Evolutionary conservation across 2,113 vertebrate genomes (phyloP).

Genomic region (Petaurus breviceps): DNA sequence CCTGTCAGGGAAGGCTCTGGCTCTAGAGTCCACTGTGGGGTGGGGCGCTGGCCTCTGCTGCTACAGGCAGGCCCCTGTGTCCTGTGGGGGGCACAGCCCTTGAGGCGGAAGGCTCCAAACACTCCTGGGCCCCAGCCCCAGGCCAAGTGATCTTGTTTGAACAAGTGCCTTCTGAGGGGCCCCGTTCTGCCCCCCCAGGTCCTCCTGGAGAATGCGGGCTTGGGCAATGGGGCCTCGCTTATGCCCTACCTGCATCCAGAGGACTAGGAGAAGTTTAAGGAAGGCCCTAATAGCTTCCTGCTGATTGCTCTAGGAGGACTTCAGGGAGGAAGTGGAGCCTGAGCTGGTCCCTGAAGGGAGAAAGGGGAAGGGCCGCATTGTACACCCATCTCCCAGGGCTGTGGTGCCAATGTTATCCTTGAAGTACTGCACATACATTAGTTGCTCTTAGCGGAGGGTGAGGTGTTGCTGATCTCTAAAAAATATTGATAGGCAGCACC

Average conservation of each 20-base stretch:
- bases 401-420: not conserved
- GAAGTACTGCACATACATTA: not conserved
- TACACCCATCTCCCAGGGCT: too few relatives aligned
- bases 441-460: too few relatives aligned
- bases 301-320: not conserved
- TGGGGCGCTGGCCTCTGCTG: not conserved
- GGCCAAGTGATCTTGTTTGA: not conserved
- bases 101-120: too few relatives aligned
- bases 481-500: too few relatives aligned
- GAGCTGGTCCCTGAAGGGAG: not conserved
- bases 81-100: too few relatives aligned
- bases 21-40: too few relatives aligned
- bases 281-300: too few relatives aligned
- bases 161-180: not conserved
- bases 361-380: fast-evolving
- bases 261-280: not conserved
- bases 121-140: too few relatives aligned
- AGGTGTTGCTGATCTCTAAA: too few relatives aligned
- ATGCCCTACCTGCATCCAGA: too few relatives aligned
- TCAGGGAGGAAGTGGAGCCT: fast-evolving
- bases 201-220: not conserved
- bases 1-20: too few relatives aligned
- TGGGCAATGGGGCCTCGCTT: too few relatives aligned
- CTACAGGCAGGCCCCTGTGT: not conserved
- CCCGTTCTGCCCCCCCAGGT: not conserved